A percentile compares a stretch with the other conserved stretches of the same genome.
These are phyloP conservation scores for Drosophila meridiana DNA, from an alignment of 2,888 invertebrate species.

Conservation along the genomic window DNA sequence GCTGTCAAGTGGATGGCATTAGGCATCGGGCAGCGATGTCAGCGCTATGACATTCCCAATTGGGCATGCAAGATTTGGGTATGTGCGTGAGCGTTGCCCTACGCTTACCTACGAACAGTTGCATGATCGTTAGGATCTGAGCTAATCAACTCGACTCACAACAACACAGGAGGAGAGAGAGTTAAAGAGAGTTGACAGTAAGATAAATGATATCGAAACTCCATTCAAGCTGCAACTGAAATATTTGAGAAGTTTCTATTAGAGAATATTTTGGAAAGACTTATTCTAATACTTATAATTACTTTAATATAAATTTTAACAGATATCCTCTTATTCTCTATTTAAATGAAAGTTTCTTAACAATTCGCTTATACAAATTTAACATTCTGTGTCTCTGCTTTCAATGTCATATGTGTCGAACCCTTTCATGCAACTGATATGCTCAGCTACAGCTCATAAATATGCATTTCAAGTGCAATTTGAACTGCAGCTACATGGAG, in stretches of 20 bases:
- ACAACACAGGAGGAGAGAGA: not conserved
- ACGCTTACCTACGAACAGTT: slow-evolving; percentile 10
- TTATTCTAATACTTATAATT: too few species aligned
- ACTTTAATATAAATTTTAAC: too few species aligned
- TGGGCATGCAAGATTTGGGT: slow-evolving; percentile 71
- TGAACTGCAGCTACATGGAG: slow-evolving; percentile 19
- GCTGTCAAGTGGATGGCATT: slow-evolving; percentile 74
- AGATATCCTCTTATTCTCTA: too few species aligned
- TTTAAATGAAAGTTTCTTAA: not conserved
- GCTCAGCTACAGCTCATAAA: slow-evolving; percentile 23
- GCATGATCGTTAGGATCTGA: slow-evolving; percentile 19
- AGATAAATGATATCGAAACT: slow-evolving; percentile 8
- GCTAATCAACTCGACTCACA: slow-evolving; percentile 16
- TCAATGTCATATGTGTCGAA: slow-evolving; percentile 14
- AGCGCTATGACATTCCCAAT: slow-evolving; percentile 74
- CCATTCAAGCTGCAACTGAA: not conserved
- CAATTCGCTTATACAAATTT: too few species aligned
- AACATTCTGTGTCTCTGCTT: not conserved
- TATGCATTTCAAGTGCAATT: slow-evolving; percentile 49
- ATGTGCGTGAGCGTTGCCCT: slow-evolving; percentile 47
- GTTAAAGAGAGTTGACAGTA: slow-evolving; percentile 2
- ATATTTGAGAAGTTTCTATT: not conserved
- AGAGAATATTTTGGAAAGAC: not conserved
- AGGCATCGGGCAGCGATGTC: slow-evolving; percentile 60
- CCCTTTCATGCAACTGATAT: slow-evolving; percentile 5